Evolutionary conservation across 1,140 invertebrate species (phyloP).

Genomic region (Varroa destructor): DNA sequence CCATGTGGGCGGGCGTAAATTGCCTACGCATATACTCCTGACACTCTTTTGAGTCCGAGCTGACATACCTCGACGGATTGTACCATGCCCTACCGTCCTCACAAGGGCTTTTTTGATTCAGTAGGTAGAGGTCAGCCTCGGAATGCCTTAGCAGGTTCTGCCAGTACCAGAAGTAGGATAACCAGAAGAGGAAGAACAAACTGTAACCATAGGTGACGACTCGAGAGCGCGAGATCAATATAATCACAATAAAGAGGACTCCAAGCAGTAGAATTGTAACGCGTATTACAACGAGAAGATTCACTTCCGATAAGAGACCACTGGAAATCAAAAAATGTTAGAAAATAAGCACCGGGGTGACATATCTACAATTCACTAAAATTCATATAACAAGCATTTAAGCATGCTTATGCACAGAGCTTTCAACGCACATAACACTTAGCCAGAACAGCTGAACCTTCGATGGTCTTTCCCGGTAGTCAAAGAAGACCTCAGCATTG

Average conservation of each 20-base stretch:
- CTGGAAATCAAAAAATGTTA: constrained; percentile 3
- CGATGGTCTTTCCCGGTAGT: no score
- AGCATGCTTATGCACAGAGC: no score
- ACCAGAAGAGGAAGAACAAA: background rate
- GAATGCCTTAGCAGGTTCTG: constrained; percentile 1
- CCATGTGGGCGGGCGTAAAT: constrained; percentile 12
- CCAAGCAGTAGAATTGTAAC: background rate
- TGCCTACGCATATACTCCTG: background rate
- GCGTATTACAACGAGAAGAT: background rate
- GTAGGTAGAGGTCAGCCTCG: background rate
- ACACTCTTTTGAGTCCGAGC: background rate
- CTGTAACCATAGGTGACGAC: background rate
- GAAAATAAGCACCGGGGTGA: no score
- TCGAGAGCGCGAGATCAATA: background rate
- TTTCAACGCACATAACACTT: no score
- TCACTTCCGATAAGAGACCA: background rate
- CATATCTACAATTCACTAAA: no score
- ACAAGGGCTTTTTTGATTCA: background rate
- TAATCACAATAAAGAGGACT: background rate
- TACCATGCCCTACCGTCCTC: background rate
- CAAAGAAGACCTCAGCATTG: no score
- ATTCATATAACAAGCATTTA: no score
- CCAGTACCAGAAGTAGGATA: constrained; percentile 25
- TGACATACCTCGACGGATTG: background rate
- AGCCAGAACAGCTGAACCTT: no score